Base-by-base conservation (phyloP, 2,888 invertebrate genomes). In the Stictocephala bisonia region DNA sequence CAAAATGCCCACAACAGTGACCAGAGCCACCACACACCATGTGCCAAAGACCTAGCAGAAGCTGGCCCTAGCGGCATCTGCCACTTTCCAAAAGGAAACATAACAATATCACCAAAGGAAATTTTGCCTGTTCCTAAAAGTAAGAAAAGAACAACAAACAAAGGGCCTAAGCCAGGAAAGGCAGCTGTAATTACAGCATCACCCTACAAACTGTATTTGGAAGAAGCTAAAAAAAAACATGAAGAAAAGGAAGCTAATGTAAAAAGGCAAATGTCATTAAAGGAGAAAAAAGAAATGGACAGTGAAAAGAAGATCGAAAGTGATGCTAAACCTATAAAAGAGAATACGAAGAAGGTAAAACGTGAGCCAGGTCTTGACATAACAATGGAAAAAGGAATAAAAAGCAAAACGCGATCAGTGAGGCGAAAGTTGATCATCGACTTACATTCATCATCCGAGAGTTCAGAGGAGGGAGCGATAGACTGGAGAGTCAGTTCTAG, bases 401-500 rank as follows among this genome's bases (percentile, higher is more conserved):
- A 18, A n/a, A 18, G 40, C 27, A 2, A 18, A n/a, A n/a, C n/a
- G n/a, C n/a, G n/a, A n/a, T n/a, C n/a, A n/a, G n/a, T n/a, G n/a
- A n/a, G n/a, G n/a, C n/a, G n/a, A n/a, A n/a, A n/a, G n/a, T n/a
- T n/a, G n/a, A n/a, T n/a, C n/a, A n/a, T n/a, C n/a, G n/a, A n/a
- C n/a, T n/a, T n/a, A n/a, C n/a, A n/a, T n/a, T n/a, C n/a, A n/a
- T n/a, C n/a, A n/a, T n/a, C n/a, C n/a, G n/a, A n/a, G n/a, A n/a
- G n/a, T n/a, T n/a, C n/a, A n/a, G n/a, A n/a, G n/a, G n/a, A n/a
- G n/a, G n/a, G n/a, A n/a, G n/a, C n/a, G n/a, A n/a, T n/a, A n/a
- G n/a, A n/a, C 64, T 3, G 64, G 64, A 35, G 64, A 64, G 22
- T 64, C 64, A 31, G 31, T 35, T 64, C 29, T 64, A 18, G 40